phyloP scores from a whole-genome alignment of 2,113 vertebrate species.

The Hippocampus comes region DNA sequence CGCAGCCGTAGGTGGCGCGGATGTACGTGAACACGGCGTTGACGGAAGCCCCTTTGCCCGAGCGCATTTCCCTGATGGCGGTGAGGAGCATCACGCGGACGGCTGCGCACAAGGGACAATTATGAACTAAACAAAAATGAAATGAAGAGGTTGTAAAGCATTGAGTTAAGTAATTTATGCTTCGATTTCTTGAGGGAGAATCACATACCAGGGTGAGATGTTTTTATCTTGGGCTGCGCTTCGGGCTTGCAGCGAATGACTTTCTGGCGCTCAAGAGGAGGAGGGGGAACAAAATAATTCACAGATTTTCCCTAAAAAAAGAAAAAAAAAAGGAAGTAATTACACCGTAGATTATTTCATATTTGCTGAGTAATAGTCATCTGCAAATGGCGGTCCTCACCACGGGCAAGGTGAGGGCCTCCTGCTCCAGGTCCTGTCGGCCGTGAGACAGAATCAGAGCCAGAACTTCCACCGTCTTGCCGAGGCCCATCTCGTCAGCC shows the following conservation, averaged over 20 bases:
- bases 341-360: not conserved
- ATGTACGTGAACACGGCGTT: conserved; percentile 90
- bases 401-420: conserved; percentile 82
- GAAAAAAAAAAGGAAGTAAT: conserved; percentile 1
- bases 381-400: conserved; percentile 61
- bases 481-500: conserved; percentile 98
- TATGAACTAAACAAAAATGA: not conserved
- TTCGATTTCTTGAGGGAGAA: not conserved
- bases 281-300: conserved; percentile 92
- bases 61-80: conserved; percentile 87
- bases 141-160: not conserved
- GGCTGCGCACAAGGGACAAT: conserved; percentile 60
- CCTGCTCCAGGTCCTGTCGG: conserved; percentile 79
- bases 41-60: conserved; percentile 87
- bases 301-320: conserved; percentile 79
- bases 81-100: conserved; percentile 90
- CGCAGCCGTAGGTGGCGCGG: conserved; percentile 81
- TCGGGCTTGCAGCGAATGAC: conserved; percentile 64
- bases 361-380: not conserved
- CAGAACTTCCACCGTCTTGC: conserved; percentile 96
- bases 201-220: conserved; percentile 83
- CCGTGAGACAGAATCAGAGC: conserved; percentile 90
- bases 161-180: not conserved
- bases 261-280: conserved; percentile 74
- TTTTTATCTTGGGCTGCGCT: conserved; percentile 81